Conservation (phyloP, 2,797 vertebrate species). For the Melanotaenia trifasciata region DNA sequence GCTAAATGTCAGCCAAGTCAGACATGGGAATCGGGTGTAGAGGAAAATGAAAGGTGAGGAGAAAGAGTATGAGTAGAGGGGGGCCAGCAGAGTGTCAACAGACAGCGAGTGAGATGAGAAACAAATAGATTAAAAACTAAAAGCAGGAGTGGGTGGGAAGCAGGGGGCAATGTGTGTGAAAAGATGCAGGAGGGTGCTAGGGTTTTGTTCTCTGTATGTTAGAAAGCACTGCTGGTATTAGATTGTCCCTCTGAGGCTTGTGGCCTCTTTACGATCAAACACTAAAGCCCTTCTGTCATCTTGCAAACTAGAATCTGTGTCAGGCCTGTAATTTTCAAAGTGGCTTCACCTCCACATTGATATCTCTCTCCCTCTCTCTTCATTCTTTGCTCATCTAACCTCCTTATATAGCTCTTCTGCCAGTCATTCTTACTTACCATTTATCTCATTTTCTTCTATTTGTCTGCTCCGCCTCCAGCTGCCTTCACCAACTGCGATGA, state of each 20-base stretch:
- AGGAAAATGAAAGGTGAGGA: slow-evolving; percentile 55
- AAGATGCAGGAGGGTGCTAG: slow-evolving; percentile 19
- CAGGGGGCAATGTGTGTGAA: slow-evolving; percentile 18
- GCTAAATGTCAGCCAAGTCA: slow-evolving; percentile 65
- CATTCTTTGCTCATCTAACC: slow-evolving; percentile 1
- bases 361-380: slow-evolving; percentile 12
- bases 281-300: slow-evolving; percentile 51
- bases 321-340: slow-evolving; percentile 65
- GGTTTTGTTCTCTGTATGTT: slow-evolving; percentile 60
- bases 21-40: slow-evolving; percentile 28
- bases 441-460: slow-evolving; percentile 14
- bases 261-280: slow-evolving; percentile 68
- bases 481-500: slow-evolving; percentile 91
- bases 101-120: slow-evolving; percentile 58
- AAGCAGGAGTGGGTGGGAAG: slow-evolving; percentile 30
- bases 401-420: slow-evolving; percentile 9
- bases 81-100: slow-evolving; percentile 20
- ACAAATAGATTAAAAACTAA: slow-evolving; percentile 77
- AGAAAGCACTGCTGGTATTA: slow-evolving; percentile 55
- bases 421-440: slow-evolving; percentile 22
- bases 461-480: slow-evolving; percentile 76
- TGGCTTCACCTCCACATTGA: slow-evolving; percentile 31
- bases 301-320: slow-evolving; percentile 29
- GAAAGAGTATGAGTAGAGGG: slow-evolving; percentile 12
- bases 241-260: slow-evolving; percentile 57